Conservation (phyloP, 1,140 invertebrate genomes). For the Acarapis woodi region DNA sequence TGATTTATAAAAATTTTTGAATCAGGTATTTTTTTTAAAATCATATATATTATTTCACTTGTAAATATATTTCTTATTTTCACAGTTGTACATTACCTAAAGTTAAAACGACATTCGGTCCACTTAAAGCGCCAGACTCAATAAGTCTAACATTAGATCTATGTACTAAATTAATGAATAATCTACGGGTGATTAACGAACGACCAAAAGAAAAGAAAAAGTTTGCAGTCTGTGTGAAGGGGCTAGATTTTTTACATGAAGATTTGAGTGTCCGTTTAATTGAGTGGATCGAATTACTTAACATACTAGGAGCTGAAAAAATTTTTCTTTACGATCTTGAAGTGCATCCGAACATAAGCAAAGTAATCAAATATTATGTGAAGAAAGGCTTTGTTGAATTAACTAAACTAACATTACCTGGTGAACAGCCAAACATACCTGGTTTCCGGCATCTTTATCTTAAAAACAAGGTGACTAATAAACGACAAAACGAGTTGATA, state of each 20-base stretch:
- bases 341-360: constrained; percentile 63
- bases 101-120: neutral
- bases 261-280: constrained; percentile 59
- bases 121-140: constrained; percentile 32
- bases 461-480: constrained; percentile 56
- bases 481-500: constrained; percentile 75
- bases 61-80: neutral
- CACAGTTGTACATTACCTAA: neutral
- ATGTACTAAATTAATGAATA: constrained; percentile 55
- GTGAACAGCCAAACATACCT: constrained; percentile 62
- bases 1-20: no score
- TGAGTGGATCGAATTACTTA: constrained; percentile 77
- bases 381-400: constrained; percentile 40
- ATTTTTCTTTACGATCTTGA: constrained; percentile 72
- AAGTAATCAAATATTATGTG: constrained; percentile 52
- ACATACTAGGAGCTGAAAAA: constrained; percentile 59
- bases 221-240: constrained; percentile 77
- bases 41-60: no score
- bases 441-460: constrained; percentile 60
- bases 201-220: constrained; percentile 30
- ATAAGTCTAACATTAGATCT: constrained; percentile 54
- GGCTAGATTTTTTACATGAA: constrained; percentile 67
- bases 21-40: no score
- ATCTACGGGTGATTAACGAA: constrained; percentile 51
- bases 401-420: constrained; percentile 57